Percentiles rank a stretch among this genome's conserved stretches.
These are phyloP conservation scores for Drosophila mimica DNA, from an alignment of 2,888 invertebrate species.

Conservation along the genomic window DNA sequence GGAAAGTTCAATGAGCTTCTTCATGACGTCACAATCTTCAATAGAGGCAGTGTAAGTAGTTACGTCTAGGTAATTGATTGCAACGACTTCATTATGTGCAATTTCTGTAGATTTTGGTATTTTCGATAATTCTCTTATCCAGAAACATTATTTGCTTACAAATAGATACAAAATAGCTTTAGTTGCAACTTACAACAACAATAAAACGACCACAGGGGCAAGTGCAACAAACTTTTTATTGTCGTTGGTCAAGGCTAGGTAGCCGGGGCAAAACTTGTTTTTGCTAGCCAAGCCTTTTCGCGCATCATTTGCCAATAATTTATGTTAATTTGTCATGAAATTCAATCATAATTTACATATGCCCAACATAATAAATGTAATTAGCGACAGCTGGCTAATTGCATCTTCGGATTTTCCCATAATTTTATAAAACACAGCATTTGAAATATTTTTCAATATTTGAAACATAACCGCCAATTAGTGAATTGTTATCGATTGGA, in stretches of 20 bases:
- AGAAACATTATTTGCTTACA: constrained; percentile 24
- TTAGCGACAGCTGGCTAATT: background rate
- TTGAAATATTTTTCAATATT: background rate
- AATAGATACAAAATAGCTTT: constrained; percentile 24
- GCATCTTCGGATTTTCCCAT: background rate
- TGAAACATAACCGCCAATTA: constrained; percentile 2
- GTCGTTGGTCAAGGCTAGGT: constrained; percentile 55
- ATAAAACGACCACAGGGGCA: background rate
- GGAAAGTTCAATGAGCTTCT: constrained; percentile 50
- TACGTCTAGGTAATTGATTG: constrained; percentile 24
- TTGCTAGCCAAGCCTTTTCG: background rate
- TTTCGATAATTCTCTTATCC: background rate
- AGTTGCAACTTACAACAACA: constrained; percentile 4
- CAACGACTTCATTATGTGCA: constrained; percentile 13
- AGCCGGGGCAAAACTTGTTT: constrained; percentile 45
- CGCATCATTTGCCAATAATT: constrained; percentile 7
- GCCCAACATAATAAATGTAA: background rate
- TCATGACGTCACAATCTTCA: constrained; percentile 39
- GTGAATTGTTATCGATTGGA: background rate
- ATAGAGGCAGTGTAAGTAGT: background rate
- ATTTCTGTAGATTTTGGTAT: background rate
- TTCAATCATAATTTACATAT: background rate
- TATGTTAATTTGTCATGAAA: constrained; percentile 3
- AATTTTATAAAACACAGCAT: background rate
- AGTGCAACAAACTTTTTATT: constrained; percentile 46